phyloP scores from a whole-genome alignment of 2,797 vertebrate genomes.

The Mormyrus hasselquistii region DNA sequence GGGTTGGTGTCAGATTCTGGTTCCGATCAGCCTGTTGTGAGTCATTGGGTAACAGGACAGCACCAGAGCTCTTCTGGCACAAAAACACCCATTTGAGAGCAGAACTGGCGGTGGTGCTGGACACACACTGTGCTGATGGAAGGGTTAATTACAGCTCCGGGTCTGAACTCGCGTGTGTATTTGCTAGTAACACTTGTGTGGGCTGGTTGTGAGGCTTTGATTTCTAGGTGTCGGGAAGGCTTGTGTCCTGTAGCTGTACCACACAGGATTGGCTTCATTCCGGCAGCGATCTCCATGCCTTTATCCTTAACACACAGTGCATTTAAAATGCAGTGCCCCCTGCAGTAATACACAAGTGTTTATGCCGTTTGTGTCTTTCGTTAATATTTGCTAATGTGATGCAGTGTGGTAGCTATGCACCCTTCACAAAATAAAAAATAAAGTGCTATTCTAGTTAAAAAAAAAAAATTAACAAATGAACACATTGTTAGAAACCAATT shows the following conservation, averaged over 20 bases:
- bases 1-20: neutral
- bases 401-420: neutral
- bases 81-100: neutral
- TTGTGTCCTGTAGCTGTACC: neutral
- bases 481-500: neutral
- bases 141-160: slow-evolving; percentile 4
- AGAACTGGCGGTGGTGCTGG: neutral
- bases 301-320: neutral
- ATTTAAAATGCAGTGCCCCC: neutral
- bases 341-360: neutral
- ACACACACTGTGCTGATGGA: neutral
- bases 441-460: neutral
- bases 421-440: neutral
- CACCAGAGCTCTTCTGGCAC: neutral
- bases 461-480: neutral
- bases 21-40: neutral
- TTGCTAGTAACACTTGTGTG: neutral
- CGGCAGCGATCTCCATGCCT: neutral
- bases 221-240: neutral
- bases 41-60: neutral
- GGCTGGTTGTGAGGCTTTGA: neutral
- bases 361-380: neutral
- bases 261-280: neutral
- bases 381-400: neutral
- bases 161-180: neutral